Evolutionary conservation across 2,113 vertebrate genomes (phyloP).

Genomic region (Forbesichthys papilliferus): DNA sequence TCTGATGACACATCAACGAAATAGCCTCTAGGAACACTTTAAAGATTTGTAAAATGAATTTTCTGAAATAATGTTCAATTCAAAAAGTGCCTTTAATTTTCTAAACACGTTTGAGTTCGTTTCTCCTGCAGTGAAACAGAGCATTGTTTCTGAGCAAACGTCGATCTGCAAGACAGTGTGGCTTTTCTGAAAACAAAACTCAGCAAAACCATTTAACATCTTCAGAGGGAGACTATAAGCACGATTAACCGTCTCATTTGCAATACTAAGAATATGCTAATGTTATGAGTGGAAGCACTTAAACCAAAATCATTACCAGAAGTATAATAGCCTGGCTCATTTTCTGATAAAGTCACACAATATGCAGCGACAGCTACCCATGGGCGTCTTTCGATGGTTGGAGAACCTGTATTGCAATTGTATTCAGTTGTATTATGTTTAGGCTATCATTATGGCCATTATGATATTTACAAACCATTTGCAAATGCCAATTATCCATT

Average conservation of each 20-base stretch:
- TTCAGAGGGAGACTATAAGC: conserved; percentile 19
- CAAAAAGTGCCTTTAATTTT: too few species aligned
- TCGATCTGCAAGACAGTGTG: conserved; percentile 42
- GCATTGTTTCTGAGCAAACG: neutral
- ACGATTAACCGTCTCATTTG: conserved; percentile 50
- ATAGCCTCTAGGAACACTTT: neutral
- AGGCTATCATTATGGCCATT: too few species aligned
- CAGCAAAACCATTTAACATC: conserved; percentile 36
- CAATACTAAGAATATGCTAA: conserved; percentile 42
- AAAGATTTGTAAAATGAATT: too few species aligned
- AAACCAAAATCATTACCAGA: neutral
- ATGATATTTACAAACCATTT: too few species aligned
- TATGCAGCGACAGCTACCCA: neutral
- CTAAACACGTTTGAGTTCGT: neutral
- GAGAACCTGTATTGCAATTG: too few species aligned
- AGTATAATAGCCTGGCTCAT: neutral
- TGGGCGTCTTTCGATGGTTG: too few species aligned
- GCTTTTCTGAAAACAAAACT: conserved; percentile 31
- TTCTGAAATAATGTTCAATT: too few species aligned
- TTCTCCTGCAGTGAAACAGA: neutral
- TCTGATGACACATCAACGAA: neutral
- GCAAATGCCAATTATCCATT: too few species aligned
- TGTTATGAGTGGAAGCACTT: conserved; percentile 5
- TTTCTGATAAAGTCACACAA: neutral
- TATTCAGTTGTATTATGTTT: too few species aligned